These are phyloP conservation scores for Bibio marci DNA, from an alignment of 2,888 invertebrate genomes.

Conservation along the genomic window DNA sequence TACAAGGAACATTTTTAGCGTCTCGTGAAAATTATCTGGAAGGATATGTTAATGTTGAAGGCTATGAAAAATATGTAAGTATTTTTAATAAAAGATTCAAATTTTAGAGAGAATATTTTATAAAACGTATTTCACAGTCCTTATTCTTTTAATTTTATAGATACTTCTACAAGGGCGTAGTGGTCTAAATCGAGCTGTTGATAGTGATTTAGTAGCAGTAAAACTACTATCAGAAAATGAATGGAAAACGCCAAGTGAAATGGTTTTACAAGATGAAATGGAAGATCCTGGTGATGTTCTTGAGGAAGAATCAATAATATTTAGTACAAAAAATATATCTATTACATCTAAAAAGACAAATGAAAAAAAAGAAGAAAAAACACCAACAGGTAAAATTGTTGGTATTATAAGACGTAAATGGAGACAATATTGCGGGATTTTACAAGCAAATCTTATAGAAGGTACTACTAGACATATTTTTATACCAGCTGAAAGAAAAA, in stretches of 20 bases:
- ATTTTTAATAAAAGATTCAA: neutral
- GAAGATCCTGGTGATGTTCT: slow-evolving; percentile 47
- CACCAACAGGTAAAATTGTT: slow-evolving; percentile 66
- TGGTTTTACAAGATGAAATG: slow-evolving; percentile 60
- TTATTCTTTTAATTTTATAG: slow-evolving; percentile 25
- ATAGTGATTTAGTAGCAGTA: slow-evolving; percentile 86
- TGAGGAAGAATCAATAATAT: slow-evolving; percentile 35
- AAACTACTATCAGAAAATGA: slow-evolving; percentile 72
- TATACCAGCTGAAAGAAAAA: slow-evolving; percentile 82
- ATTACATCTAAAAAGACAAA: slow-evolving; percentile 15
- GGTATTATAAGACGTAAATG: slow-evolving; percentile 92
- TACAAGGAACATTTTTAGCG: slow-evolving; percentile 70
- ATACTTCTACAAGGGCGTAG: slow-evolving; percentile 70
- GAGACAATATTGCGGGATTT: slow-evolving; percentile 94
- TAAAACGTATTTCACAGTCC: slow-evolving; percentile 2
- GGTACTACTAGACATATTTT: slow-evolving; percentile 68
- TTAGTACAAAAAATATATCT: slow-evolving; percentile 10
- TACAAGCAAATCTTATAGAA: slow-evolving; percentile 58
- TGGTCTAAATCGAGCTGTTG: slow-evolving; percentile 81
- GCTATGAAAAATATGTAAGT: slow-evolving; percentile 61
- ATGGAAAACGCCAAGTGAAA: slow-evolving; percentile 83
- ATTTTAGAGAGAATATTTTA: slow-evolving; percentile 4
- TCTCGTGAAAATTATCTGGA: slow-evolving; percentile 90
- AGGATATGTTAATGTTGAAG: slow-evolving; percentile 67
- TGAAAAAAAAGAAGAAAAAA: slow-evolving; percentile 27